Evolutionary conservation across 1,140 invertebrate species (phyloP), one percentile per base, ranked within the genome.

Genomic region (Papilio dardanus): DNA sequence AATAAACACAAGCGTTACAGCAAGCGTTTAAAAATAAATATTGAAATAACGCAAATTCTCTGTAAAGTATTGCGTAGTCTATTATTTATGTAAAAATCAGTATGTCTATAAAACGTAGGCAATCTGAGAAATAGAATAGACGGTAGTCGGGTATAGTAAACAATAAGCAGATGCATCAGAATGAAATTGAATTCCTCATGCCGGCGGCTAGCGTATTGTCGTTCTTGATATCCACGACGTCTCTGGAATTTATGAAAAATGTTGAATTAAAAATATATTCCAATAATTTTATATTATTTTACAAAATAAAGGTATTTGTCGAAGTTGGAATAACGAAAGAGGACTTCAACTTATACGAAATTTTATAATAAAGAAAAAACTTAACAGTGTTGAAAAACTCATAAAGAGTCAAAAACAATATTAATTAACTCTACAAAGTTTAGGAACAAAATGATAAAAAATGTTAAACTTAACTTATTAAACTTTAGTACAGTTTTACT

Each of bases 141-240:
- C 19, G 35, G 31, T 19, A n/a, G 66, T 24, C 33, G 19, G 31
- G 16, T 37, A 40, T 6, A 68, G 31, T 40, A 68, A 68, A 68
- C 66, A 68, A 68, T 68, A 68, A 68, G 35, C 66, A 68, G 33
- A 68, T 68, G 66, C 66, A 68, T 68, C 33, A 40, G 66, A 40
- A 10, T 68, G 66, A 68, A 68, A 68, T 68, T 68, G 66, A 68
- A 68, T 68, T 40, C 40, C 66, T 68, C 66, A 40, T 68, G 33
- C 33, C n/a, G 33, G 35, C 33, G 66, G 31, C 33, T 24, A 58
- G 54, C 21, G 54, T 12, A 68, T 68, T 68, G 66, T 68, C 65
- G 8, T 67, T 68, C 33, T 37, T 68, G 66, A 68, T 33, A 66
- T 33, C 28, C 30, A 33, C 14, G 6, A 65, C 62, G 54, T 28